Base-by-base conservation (phyloP, 2,888 invertebrate species). In the Athetis lepigone region DNA sequence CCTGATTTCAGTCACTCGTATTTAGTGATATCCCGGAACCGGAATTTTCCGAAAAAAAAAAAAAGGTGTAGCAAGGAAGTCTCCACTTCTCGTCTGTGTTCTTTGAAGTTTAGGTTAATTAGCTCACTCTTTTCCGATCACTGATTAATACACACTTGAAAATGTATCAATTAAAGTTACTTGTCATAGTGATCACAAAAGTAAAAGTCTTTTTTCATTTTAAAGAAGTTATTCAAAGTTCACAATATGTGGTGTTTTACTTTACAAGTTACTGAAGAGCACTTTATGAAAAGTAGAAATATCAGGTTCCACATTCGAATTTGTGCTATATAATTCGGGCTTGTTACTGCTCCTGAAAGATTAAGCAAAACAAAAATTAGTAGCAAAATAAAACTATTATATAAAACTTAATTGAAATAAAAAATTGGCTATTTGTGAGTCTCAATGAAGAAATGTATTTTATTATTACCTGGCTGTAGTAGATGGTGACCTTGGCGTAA, bases 261-360 rank as follows among this genome's bases (percentile, higher is more conserved):
- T 91, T 85, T 87, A 92, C 75, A 91, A 87, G 80, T 92, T 91
- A 81, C 94, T 95, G 70, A 97, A 97, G 57, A 97, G 88, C 56
- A 96, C 97, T 92, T 97, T 97, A 86, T 97, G 97, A 80, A 97
- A 97, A 65, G 97, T 97, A 51, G 95, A 95, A 72, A 97, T 92
- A 88, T 97, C 97, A 29, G 97, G 97, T 72, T 96, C 95, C 61
- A 97, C 95, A 79, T 94, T 96, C 3, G 95, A 95, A 80, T 95
- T 96, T 46, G 95, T 95, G 85, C 95, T 95, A 81, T 91, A 90
- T 19, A 95, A 80, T 4, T 89, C 89, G 8, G 94, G 90, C 56
- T 93, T 94, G 62, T 65, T 88, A 66, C 83, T 87, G 83, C 76
- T 88, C 70, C 93, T 94, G 90, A 63, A 92, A 93, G 51, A 76